These are phyloP conservation scores for Dipodomys spectabilis DNA, from an alignment of 2,113 vertebrate genomes.

Conservation along the genomic window DNA sequence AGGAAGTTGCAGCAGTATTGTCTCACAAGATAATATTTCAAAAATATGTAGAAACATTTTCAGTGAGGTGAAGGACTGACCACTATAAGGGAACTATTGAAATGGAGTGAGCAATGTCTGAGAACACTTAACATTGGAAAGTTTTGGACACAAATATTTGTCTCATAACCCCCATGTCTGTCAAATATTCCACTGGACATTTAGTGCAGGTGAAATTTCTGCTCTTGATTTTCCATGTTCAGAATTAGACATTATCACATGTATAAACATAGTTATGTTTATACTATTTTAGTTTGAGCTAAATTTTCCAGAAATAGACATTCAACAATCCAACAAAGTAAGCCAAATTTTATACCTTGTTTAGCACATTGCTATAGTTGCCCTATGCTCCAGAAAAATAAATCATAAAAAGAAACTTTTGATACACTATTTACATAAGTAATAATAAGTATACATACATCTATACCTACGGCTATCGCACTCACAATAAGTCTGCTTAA, in stretches of 20 bases:
- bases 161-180: rapidly evolving
- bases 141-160: not conserved
- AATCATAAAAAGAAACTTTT: not conserved
- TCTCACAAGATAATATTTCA: not conserved
- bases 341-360: not conserved
- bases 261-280: not conserved
- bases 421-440: not conserved
- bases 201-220: not conserved
- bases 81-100: not conserved
- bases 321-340: not conserved
- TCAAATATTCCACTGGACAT: not conserved
- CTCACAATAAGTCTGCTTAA: not conserved
- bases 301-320: not conserved
- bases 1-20: not conserved
- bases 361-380: constrained; percentile 3
- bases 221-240: not conserved
- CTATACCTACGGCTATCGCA: no score
- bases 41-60: not conserved
- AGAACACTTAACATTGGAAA: not conserved
- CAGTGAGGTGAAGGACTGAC: no score
- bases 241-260: not conserved
- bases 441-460: not conserved
- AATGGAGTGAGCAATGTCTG: not conserved
- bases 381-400: not conserved
- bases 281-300: not conserved